phyloP scores from a whole-genome alignment of 2,888 invertebrate species.

The Himalopsyche anomala region DNA sequence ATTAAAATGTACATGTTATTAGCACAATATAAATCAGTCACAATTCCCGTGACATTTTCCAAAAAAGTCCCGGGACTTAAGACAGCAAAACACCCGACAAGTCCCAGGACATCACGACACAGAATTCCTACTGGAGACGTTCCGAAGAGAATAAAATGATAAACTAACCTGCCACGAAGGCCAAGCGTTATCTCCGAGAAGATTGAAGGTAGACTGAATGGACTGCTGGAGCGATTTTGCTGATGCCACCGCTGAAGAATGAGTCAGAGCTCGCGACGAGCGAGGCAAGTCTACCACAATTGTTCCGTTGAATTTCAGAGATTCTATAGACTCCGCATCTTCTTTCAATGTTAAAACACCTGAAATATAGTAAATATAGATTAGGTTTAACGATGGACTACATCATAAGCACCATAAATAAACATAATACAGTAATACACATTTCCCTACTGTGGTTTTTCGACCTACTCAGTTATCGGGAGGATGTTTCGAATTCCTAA shows the following conservation, averaged over 20 bases:
- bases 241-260: neutral
- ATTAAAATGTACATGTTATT: no score
- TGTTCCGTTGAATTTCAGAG: slow-evolving; percentile 69
- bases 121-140: no score
- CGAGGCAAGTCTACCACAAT: slow-evolving; percentile 71
- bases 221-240: slow-evolving; percentile 67
- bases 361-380: slow-evolving; percentile 46
- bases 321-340: slow-evolving; percentile 67
- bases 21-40: no score
- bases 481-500: no score
- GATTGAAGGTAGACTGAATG: slow-evolving; percentile 67
- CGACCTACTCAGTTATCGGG: no score
- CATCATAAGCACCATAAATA: neutral
- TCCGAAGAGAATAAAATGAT: no score
- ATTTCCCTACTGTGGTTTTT: no score
- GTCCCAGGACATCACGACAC: no score
- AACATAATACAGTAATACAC: no score
- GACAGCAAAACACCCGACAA: no score
- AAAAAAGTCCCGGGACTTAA: no score
- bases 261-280: slow-evolving; percentile 66
- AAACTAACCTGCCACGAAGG: slow-evolving; percentile 69
- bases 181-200: slow-evolving; percentile 68
- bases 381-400: neutral
- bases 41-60: no score
- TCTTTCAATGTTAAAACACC: slow-evolving; percentile 68